A percentile compares a stretch with the other conserved stretches of the same genome.
Conservation (phyloP, 2,888 invertebrate genomes). For the Drosophila buzzatii region DNA sequence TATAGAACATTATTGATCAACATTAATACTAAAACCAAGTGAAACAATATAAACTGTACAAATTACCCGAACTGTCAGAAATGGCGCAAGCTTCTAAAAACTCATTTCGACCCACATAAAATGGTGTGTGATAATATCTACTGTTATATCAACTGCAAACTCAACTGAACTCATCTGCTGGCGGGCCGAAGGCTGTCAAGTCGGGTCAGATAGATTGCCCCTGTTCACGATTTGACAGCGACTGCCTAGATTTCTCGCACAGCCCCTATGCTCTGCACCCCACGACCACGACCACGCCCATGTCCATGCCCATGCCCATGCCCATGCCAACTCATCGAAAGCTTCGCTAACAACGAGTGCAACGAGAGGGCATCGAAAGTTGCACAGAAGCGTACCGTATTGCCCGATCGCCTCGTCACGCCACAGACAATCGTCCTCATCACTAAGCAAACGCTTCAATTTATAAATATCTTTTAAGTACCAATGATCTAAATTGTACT, state of each 20-base stretch:
- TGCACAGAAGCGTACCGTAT: conserved; percentile 27
- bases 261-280: conserved; percentile 8
- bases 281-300: neutral
- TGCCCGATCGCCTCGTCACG: conserved; percentile 41
- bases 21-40: conserved; percentile 46
- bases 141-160: conserved; percentile 11
- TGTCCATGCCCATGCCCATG: neutral
- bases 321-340: conserved; percentile 33
- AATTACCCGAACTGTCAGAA: conserved; percentile 26
- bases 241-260: conserved; percentile 35
- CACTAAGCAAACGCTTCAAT: conserved; percentile 31
- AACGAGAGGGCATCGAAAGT: conserved; percentile 26
- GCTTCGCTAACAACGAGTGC: conserved; percentile 60
- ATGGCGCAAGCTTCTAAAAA: conserved; percentile 33
- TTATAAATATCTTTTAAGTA: conserved; percentile 5
- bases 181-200: conserved; percentile 46
- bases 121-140: conserved; percentile 53
- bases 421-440: conserved; percentile 37
- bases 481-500: neutral
- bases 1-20: conserved; percentile 56
- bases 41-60: conserved; percentile 41
- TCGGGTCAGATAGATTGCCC: conserved; percentile 40
- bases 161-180: conserved; percentile 30
- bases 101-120: conserved; percentile 23
- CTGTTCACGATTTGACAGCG: conserved; percentile 55